Percentiles rank a stretch among this genome's conserved stretches.
These are phyloP conservation scores for Drosophila formosana DNA, from an alignment of 2,888 invertebrate genomes.

Conservation along the genomic window DNA sequence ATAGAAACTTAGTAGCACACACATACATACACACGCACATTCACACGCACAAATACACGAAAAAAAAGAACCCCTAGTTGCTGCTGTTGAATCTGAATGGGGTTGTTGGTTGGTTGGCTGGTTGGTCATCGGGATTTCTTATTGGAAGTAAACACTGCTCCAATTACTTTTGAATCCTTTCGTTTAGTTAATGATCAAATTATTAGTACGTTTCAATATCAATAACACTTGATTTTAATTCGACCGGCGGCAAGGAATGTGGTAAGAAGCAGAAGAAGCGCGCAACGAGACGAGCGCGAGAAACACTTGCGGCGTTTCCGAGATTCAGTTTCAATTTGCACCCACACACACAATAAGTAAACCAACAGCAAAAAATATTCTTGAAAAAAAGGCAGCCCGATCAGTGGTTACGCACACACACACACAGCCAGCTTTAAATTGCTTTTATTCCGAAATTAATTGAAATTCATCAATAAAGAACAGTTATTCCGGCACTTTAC, in stretches of 20 bases:
- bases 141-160: slow-evolving; percentile 58
- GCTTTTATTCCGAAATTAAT: slow-evolving; percentile 22
- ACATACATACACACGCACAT: slow-evolving; percentile 6
- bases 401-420: slow-evolving; percentile 18
- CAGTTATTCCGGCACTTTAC: slow-evolving; percentile 55
- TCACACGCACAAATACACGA: background rate
- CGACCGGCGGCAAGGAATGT: slow-evolving; percentile 4
- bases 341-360: slow-evolving; percentile 17
- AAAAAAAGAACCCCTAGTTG: slow-evolving; percentile 61
- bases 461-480: slow-evolving; percentile 31
- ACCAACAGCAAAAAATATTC: slow-evolving; percentile 24
- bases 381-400: slow-evolving; percentile 1
- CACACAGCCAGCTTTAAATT: slow-evolving; percentile 29
- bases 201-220: background rate
- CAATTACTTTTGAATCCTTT: slow-evolving; percentile 11
- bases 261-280: slow-evolving; percentile 23
- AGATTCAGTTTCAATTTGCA: slow-evolving; percentile 24
- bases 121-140: slow-evolving; percentile 23
- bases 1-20: slow-evolving; percentile 1
- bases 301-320: background rate
- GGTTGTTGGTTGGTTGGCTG: slow-evolving; percentile 40
- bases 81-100: slow-evolving; percentile 47
- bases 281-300: slow-evolving; percentile 30
- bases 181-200: slow-evolving; percentile 24
- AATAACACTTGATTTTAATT: background rate